Evolutionary conservation across 2,113 vertebrate genomes (phyloP).

Genomic region (Siniperca knerii): DNA sequence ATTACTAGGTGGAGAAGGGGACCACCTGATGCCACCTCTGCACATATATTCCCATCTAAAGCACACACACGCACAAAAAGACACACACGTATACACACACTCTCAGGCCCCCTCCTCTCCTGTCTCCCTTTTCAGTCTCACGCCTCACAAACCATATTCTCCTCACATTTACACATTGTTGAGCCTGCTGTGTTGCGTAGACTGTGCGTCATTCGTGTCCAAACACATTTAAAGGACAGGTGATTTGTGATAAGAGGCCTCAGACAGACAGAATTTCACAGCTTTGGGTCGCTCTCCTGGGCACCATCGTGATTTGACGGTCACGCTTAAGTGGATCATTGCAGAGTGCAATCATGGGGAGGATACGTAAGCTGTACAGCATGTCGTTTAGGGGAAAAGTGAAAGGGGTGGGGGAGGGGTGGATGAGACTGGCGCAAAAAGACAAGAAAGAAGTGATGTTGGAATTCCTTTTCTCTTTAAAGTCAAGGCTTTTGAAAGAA

Average conservation of each 20-base stretch:
- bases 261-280: constrained; percentile 55
- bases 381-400: constrained; percentile 30
- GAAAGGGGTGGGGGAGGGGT: neutral
- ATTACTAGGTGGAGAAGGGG: constrained; percentile 53
- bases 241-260: constrained; percentile 75
- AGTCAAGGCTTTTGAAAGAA: constrained; percentile 27
- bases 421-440: constrained; percentile 4
- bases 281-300: constrained; percentile 55
- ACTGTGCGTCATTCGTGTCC: constrained; percentile 71
- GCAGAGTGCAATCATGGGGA: constrained; percentile 54
- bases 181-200: constrained; percentile 64
- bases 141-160: constrained; percentile 51
- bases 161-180: constrained; percentile 70
- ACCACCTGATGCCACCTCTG: constrained; percentile 67
- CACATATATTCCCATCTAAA: constrained; percentile 44
- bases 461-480: constrained; percentile 1
- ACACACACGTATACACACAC: neutral
- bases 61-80: constrained; percentile 10
- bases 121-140: constrained; percentile 42
- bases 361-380: constrained; percentile 17
- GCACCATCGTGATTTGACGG: constrained; percentile 55
- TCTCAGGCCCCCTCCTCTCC: neutral
- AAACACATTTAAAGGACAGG: constrained; percentile 75
- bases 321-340: constrained; percentile 72
- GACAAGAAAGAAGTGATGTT: neutral